A percentile compares a stretch with the other conserved stretches of the same genome.
phyloP scores from a whole-genome alignment of 2,113 vertebrate species.

The Limanda limanda region DNA sequence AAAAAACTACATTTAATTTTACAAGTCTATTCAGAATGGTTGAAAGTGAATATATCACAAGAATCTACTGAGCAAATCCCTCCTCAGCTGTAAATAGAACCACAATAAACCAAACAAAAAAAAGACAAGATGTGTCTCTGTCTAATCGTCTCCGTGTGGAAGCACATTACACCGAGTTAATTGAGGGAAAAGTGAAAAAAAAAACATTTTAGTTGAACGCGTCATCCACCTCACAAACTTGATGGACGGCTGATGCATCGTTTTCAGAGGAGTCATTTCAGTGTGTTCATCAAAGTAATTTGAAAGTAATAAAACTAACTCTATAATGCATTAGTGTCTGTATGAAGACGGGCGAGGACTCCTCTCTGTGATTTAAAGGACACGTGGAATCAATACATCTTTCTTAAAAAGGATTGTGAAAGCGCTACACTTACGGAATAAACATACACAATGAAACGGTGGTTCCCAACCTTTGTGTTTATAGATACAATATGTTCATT shows the following conservation, averaged over 20 bases:
- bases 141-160: slow-evolving; percentile 54
- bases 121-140: slow-evolving; percentile 13
- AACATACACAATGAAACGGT: background rate
- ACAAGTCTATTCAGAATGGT: slow-evolving; percentile 31
- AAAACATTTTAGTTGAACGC: slow-evolving; percentile 40
- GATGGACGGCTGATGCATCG: slow-evolving; percentile 64
- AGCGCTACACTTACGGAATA: slow-evolving; percentile 1
- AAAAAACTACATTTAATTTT: slow-evolving; percentile 18
- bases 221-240: slow-evolving; percentile 62
- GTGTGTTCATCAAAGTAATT: slow-evolving; percentile 70
- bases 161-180: slow-evolving; percentile 59
- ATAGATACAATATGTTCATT: background rate
- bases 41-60: slow-evolving; percentile 15
- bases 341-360: slow-evolving; percentile 28
- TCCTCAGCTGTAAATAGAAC: slow-evolving; percentile 45
- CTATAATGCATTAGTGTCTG: slow-evolving; percentile 56
- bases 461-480: background rate
- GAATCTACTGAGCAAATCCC: slow-evolving; percentile 31
- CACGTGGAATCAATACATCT: slow-evolving; percentile 33
- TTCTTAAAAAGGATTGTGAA: slow-evolving; percentile 36
- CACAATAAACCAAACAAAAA: background rate
- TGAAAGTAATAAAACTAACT: slow-evolving; percentile 62
- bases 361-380: slow-evolving; percentile 57
- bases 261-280: slow-evolving; percentile 48
- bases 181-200: slow-evolving; percentile 61